A percentile compares a stretch with the other conserved stretches of the same genome.
Conservation (phyloP, 2,113 vertebrate species). For the Ornithorhynchus anatinus region DNA sequence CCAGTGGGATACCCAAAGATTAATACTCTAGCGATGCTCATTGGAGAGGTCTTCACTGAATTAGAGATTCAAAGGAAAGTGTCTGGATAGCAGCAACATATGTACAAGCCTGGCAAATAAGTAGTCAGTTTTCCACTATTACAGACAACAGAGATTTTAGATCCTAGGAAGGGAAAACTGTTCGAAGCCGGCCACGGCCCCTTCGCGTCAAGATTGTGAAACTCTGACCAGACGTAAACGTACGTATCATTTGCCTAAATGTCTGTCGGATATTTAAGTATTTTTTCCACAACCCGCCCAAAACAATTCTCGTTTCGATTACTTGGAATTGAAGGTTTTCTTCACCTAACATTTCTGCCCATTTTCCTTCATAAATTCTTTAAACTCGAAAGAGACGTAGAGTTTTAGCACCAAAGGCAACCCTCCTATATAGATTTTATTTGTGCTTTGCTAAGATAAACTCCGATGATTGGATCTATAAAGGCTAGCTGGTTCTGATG, state of each 20-base stretch:
- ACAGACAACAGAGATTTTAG: background rate
- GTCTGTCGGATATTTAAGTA: slow-evolving; percentile 10
- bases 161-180: background rate
- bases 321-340: background rate
- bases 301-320: background rate
- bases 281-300: no score
- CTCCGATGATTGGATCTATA: background rate
- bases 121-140: background rate
- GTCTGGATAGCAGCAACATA: background rate
- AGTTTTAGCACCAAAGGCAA: slow-evolving; percentile 50
- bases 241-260: no score
- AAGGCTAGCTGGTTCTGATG: background rate
- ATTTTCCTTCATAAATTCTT: background rate
- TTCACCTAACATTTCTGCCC: background rate
- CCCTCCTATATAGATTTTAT: background rate
- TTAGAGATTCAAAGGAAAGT: background rate
- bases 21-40: background rate
- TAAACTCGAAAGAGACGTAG: background rate
- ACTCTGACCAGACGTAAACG: background rate
- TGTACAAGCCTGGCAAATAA: background rate
- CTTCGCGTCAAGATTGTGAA: background rate
- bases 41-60: background rate
- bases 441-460: slow-evolving; percentile 28
- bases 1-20: background rate
- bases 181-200: background rate